Base-by-base conservation (phyloP, 2,797 vertebrate genomes). In the Catharus ustulatus region DNA sequence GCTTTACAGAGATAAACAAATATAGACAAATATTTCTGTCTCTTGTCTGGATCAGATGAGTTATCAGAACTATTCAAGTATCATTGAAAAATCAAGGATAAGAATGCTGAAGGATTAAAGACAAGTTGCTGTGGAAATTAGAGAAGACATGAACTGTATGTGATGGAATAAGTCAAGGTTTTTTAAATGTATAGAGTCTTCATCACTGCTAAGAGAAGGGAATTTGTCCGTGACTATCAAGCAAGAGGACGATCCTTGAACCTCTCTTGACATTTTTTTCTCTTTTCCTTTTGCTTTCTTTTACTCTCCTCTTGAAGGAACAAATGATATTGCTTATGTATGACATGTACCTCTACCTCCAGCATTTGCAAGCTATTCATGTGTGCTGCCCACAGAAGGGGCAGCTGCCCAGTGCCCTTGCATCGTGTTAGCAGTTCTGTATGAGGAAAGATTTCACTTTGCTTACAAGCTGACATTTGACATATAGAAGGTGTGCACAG, bases 11-110 rank as follows among this genome's bases (percentile, higher is more conserved):
- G 76, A 91, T 93, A 91, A 46, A 52, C 51, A 30, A 30, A 30
- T 30, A 59, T n/a, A 86, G 46, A 79, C 62, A 96, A 94, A 48
- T 59, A 87, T 92, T 96, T 95, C 54, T 64, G 30, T 86, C 55
- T 89, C 78, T 93, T 69, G 59, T n/a, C 64, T 93, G 6, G 58
- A 79, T 93, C 82, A 81, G 40, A 66, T 80, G 78, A 61, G 42
- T 82, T 86, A 88, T 75, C 59, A 91, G 79, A 91, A 85, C 45
- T 90, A 89, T 82, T 93, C 45, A 91, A 42, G 34, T n/a, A 69
- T 42, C 57, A 42, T 0, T 87, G 64, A 95, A 91, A 82, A 95
- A 92, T 49, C 71, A 84, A 67, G 42, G 32, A 78, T 79, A 89
- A 95, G 49, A 94, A 94, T 76, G 52, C 6, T 68, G 64, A 95